These are phyloP conservation scores for Serrognathus titanus DNA, from an alignment of 2,888 invertebrate genomes.

Conservation along the genomic window DNA sequence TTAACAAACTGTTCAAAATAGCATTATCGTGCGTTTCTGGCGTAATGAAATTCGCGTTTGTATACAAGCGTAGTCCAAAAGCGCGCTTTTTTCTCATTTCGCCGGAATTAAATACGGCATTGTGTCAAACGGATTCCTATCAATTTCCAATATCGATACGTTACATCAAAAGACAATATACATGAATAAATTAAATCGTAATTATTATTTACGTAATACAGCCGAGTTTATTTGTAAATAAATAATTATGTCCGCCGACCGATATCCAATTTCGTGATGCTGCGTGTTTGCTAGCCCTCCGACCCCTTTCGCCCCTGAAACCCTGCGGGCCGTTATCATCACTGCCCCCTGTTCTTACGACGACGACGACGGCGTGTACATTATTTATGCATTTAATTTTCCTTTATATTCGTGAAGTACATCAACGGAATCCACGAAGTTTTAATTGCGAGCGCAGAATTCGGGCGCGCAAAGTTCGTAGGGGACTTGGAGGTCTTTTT, in stretches of 20 bases:
- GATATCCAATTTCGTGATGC: slow-evolving; percentile 5
- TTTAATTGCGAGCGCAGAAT: slow-evolving; percentile 31
- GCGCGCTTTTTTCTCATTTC: too few relatives aligned
- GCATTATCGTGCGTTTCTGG: too few relatives aligned
- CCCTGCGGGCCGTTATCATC: not conserved
- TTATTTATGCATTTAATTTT: slow-evolving; percentile 45
- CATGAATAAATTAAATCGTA: slow-evolving; percentile 4
- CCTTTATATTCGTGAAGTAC: slow-evolving; percentile 35
- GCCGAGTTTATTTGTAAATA: slow-evolving; percentile 2
- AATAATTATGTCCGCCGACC: slow-evolving; percentile 2
- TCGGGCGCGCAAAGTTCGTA: slow-evolving; percentile 4
- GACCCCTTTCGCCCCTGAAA: not conserved
- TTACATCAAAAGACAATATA: not conserved
- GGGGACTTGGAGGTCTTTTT: not conserved
- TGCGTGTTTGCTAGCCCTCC: not conserved
- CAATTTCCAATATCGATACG: not conserved
- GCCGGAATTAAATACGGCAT: too few relatives aligned
- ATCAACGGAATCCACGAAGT: slow-evolving; percentile 34
- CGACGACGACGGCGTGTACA: slow-evolving; percentile 15
- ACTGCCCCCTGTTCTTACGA: not conserved
- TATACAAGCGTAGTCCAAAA: too few relatives aligned
- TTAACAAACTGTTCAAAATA: too few relatives aligned
- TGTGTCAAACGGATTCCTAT: too few relatives aligned
- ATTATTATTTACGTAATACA: slow-evolving; percentile 5
- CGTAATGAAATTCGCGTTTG: too few relatives aligned